Conservation (phyloP, 2,797 vertebrate species). For the Carduelis carduelis region DNA sequence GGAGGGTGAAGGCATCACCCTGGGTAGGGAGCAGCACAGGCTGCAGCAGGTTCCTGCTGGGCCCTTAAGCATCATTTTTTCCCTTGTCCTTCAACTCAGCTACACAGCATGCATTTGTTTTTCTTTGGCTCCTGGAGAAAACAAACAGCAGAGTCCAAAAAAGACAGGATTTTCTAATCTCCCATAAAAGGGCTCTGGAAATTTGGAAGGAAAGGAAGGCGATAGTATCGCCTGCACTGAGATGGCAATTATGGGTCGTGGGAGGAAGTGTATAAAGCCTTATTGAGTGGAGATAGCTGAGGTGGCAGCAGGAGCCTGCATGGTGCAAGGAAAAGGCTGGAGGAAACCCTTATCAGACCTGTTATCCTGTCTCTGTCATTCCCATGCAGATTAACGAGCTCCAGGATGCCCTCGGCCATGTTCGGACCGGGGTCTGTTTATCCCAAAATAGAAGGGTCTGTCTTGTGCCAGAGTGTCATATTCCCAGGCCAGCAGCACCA, state of each 20-base stretch:
- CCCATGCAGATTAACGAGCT: conserved; percentile 76
- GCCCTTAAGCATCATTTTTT: background rate
- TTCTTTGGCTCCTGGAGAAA: conserved; percentile 33
- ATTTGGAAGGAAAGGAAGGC: conserved; percentile 72
- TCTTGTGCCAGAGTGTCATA: conserved; percentile 69
- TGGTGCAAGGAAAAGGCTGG: conserved; percentile 73
- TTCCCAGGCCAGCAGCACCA: conserved; percentile 75
- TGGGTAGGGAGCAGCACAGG: background rate
- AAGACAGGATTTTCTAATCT: conserved; percentile 62
- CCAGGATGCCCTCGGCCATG: conserved; percentile 73
- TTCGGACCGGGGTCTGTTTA: conserved; percentile 59
- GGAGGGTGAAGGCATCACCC: fast-evolving
- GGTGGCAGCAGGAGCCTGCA: conserved; percentile 30
- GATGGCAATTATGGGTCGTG: conserved; percentile 62
- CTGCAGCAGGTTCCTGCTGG: background rate
- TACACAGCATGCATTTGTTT: background rate
- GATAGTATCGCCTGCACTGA: conserved; percentile 37
- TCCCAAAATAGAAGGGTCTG: conserved; percentile 77
- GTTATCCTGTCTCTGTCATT: conserved; percentile 86
- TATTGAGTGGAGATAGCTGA: conserved; percentile 13
- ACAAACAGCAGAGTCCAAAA: conserved; percentile 57
- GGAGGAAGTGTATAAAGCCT: conserved; percentile 71
- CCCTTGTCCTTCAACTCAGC: conserved; percentile 32
- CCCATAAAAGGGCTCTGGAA: conserved; percentile 45
- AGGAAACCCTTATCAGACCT: conserved; percentile 84